phyloP scores from a whole-genome alignment of 2,113 vertebrate species.

The Macquaria ambigua region DNA sequence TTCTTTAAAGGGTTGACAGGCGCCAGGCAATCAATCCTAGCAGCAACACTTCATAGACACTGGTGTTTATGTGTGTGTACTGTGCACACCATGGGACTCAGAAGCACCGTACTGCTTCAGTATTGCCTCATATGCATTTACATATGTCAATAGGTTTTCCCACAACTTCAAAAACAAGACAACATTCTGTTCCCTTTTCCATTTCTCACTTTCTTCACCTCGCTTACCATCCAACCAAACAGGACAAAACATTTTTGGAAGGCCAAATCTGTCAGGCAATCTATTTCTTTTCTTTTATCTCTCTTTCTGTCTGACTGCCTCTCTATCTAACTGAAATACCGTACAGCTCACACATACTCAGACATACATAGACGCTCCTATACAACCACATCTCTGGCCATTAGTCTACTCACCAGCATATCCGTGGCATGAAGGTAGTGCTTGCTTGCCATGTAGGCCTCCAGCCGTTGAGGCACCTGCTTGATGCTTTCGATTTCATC shows the following conservation, averaged over 20 bases:
- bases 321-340: neutral
- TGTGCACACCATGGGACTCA: conserved; percentile 2
- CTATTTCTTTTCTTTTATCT: neutral
- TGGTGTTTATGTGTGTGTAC: conserved; percentile 25
- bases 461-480: conserved; percentile 96
- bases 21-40: conserved; percentile 52
- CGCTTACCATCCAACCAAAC: neutral
- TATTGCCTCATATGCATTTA: conserved; percentile 18
- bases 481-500: conserved; percentile 99
- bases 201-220: conserved; percentile 4
- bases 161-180: conserved; percentile 7
- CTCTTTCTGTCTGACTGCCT: neutral
- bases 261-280: neutral
- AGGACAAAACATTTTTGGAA: neutral
- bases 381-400: neutral
- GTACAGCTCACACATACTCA: conserved; percentile 1
- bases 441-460: conserved; percentile 95
- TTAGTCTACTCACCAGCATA: conserved; percentile 91
- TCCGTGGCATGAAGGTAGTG: conserved; percentile 96
- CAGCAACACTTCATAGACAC: conserved; percentile 44
- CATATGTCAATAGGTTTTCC: conserved; percentile 16
- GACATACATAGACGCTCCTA: neutral
- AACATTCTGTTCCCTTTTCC: conserved; percentile 6
- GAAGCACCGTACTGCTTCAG: neutral
- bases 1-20: conserved; percentile 54